Evolutionary conservation across 2,888 invertebrate genomes (phyloP), one percentile per base, ranked within the genome.

Genomic region (Eustalomyia histrio): DNA sequence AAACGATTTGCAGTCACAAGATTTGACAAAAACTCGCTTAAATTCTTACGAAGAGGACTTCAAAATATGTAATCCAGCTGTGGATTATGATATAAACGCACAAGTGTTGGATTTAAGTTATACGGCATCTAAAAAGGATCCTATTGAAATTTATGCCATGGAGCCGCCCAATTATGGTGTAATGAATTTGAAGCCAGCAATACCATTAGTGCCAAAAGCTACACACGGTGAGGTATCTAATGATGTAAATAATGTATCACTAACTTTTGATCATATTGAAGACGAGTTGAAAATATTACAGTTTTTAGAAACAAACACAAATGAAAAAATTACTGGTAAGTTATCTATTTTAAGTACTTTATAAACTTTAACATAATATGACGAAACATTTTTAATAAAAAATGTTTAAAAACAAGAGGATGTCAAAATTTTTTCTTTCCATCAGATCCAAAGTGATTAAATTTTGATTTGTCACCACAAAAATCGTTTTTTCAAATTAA

Each of bases 221-320:
- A 50, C 35, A 10, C 55, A 18, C 2, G n/a, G 10, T 9, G 63
- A 68, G 0, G 83, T 84, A 14, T 73, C 83, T 21, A 74, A 83
- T n/a, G 76, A 85, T 16, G 29, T 71, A 2, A 80, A 80, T 18
- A 80, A 85, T 33, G 73, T 17, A 2, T 7, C 55, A 0, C 24
- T 71, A 0, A 76, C 79, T 16, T 88, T 88, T 29, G 84, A 88
- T 83, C 84, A 85, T 0, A 76, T 83, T 29, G 88, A 85, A 18
- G 89, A 89, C 35, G 85, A 86, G 17, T 61, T 84, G 10, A 87
- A 88, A 74, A 79, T 88, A 6, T 84, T 87, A 6, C 86, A 86
- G 17, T 88, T 87, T 75, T 71, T 88, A 4, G 84, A 87, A n/a
- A 76, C 80, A 0, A 80, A 83, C 61, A 74, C 74, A 14, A 73